phyloP scores from a whole-genome alignment of 2,797 vertebrate genomes.

The Sylvilagus floridanus region DNA sequence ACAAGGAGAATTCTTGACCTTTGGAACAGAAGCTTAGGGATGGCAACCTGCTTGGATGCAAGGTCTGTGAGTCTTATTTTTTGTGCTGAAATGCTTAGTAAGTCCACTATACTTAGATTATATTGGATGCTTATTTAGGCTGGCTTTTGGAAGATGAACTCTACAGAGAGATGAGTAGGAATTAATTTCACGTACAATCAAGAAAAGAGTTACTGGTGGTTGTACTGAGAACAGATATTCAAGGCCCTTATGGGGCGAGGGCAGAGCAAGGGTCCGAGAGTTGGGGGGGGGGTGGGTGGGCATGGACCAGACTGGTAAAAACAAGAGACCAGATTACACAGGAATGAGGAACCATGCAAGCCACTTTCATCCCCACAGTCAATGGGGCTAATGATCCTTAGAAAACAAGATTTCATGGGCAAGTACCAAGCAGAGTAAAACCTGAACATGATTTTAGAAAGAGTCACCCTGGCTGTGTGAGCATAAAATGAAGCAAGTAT shows the following conservation, averaged over 20 bases:
- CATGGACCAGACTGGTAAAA: not conserved
- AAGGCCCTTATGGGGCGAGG: not conserved
- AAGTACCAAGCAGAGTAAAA: not conserved
- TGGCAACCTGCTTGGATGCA: not conserved
- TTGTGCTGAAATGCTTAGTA: not conserved
- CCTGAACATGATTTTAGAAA: not conserved
- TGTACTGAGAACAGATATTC: not conserved
- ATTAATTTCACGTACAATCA: not conserved
- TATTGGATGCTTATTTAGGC: not conserved
- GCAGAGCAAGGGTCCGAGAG: not conserved
- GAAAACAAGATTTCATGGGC: not conserved
- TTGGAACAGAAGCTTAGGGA: not conserved
- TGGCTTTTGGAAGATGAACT: not conserved
- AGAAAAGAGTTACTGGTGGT: too few relatives aligned
- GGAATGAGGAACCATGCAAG: not conserved
- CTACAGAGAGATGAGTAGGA: not conserved
- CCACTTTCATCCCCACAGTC: not conserved
- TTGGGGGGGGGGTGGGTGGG: too few relatives aligned
- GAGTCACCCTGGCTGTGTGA: not conserved
- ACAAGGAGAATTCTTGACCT: not conserved
- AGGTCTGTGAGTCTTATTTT: not conserved
- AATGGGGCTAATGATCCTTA: not conserved
- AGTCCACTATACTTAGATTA: not conserved
- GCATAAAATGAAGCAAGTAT: not conserved
- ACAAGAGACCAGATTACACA: not conserved